phyloP scores from a whole-genome alignment of 2,113 vertebrate species.

The Callopanchax toddi region DNA sequence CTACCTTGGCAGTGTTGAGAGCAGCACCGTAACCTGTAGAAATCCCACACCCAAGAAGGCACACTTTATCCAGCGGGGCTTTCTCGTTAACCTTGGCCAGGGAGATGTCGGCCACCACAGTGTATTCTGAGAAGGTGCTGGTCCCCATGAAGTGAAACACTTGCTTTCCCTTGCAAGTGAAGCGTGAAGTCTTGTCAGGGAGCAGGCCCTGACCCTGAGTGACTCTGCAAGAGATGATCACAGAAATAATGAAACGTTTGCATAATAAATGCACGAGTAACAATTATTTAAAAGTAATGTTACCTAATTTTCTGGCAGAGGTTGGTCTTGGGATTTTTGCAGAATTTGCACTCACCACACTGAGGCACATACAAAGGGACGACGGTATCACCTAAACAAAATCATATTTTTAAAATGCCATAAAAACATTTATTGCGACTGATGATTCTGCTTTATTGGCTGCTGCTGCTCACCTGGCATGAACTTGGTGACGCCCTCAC shows the following conservation, averaged over 20 bases:
- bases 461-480: slow-evolving; percentile 82
- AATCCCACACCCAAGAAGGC: slow-evolving; percentile 83
- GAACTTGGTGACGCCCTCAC: slow-evolving; percentile 92
- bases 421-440: too few relatives aligned
- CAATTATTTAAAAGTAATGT: neutral
- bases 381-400: slow-evolving; percentile 81
- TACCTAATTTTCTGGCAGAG: slow-evolving; percentile 83
- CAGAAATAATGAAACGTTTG: neutral
- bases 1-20: slow-evolving; percentile 83
- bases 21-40: slow-evolving; percentile 84
- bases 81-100: slow-evolving; percentile 78
- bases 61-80: slow-evolving; percentile 83
- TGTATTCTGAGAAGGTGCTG: slow-evolving; percentile 87
- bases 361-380: slow-evolving; percentile 85
- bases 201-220: slow-evolving; percentile 84
- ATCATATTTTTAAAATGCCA: neutral
- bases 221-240: slow-evolving; percentile 58
- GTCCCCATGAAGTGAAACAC: slow-evolving; percentile 84
- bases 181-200: slow-evolving; percentile 89
- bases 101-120: slow-evolving; percentile 83
- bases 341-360: slow-evolving; percentile 85
- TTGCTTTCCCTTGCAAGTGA: slow-evolving; percentile 84
- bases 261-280: slow-evolving; percentile 12
- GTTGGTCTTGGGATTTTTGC: slow-evolving; percentile 86
- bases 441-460: too few relatives aligned